A percentile compares a stretch with the other conserved stretches of the same genome.
Conservation (phyloP, 2,797 vertebrate genomes). For the Pampus argenteus region DNA sequence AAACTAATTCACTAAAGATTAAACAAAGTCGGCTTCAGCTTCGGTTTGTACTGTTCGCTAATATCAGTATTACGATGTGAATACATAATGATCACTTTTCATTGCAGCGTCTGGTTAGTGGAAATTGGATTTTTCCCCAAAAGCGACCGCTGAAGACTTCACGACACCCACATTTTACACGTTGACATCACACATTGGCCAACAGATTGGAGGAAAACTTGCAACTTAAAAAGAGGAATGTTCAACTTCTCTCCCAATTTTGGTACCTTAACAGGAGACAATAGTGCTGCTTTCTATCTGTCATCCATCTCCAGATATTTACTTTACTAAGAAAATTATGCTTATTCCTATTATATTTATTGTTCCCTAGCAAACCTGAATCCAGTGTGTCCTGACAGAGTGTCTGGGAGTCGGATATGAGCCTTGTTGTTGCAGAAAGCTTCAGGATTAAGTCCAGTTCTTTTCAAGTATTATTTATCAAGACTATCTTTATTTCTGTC, state of each 20-base stretch:
- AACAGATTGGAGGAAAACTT: background rate
- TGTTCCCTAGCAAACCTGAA: too few relatives aligned
- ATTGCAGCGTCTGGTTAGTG: background rate
- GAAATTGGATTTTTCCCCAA: background rate
- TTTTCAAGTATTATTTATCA: background rate
- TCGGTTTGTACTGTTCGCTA: background rate
- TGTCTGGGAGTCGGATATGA: background rate
- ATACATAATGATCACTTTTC: background rate
- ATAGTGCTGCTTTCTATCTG: background rate
- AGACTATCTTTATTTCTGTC: background rate
- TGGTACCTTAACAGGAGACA: background rate
- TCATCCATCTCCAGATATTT: too few relatives aligned
- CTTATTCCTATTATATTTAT: too few relatives aligned
- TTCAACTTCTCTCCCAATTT: background rate
- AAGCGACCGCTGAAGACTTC: too few relatives aligned
- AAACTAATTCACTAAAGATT: background rate
- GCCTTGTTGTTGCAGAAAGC: background rate
- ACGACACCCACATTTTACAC: too few relatives aligned
- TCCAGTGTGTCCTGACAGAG: too few relatives aligned
- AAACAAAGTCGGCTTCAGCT: background rate
- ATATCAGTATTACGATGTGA: background rate
- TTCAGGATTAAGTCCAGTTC: background rate
- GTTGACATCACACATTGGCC: background rate
- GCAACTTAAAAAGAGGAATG: background rate
- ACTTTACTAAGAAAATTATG: too few relatives aligned